phyloP scores from a whole-genome alignment of 1,140 invertebrate genomes.

The Apis cerana region DNA sequence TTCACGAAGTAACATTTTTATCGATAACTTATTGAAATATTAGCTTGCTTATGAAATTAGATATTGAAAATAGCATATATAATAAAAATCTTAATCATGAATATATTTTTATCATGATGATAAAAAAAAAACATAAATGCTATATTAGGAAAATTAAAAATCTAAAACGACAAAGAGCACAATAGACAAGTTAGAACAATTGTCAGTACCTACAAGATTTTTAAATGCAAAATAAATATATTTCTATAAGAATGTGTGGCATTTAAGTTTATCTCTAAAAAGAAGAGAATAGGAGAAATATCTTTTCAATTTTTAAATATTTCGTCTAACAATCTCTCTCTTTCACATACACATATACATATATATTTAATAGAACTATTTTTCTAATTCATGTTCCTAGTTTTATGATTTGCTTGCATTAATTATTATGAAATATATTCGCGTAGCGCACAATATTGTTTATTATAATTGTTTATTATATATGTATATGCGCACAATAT shows the following conservation, averaged over 20 bases:
- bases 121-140: slow-evolving; percentile 4
- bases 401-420: slow-evolving; percentile 34
- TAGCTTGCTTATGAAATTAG: slow-evolving; percentile 23
- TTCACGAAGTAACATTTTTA: slow-evolving; percentile 21
- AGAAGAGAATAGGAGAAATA: background rate
- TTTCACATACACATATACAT: background rate
- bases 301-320: slow-evolving; percentile 2
- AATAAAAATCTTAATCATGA: background rate
- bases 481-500: slow-evolving; percentile 20
- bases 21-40: slow-evolving; percentile 17
- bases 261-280: slow-evolving; percentile 22
- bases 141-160: slow-evolving; percentile 7
- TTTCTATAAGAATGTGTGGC: slow-evolving; percentile 34
- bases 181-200: slow-evolving; percentile 42
- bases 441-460: slow-evolving; percentile 46
- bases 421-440: slow-evolving; percentile 28
- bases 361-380: slow-evolving; percentile 27
- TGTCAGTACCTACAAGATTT: slow-evolving; percentile 29
- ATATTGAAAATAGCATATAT: background rate
- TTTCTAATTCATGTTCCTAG: slow-evolving; percentile 47
- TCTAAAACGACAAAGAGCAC: slow-evolving; percentile 30
- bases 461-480: slow-evolving; percentile 28
- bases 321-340: slow-evolving; percentile 7
- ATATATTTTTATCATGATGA: background rate
- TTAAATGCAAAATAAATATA: slow-evolving; percentile 18